These are phyloP conservation scores for Melinopterus prodromus DNA, from an alignment of 2,888 invertebrate species.

Conservation along the genomic window DNA sequence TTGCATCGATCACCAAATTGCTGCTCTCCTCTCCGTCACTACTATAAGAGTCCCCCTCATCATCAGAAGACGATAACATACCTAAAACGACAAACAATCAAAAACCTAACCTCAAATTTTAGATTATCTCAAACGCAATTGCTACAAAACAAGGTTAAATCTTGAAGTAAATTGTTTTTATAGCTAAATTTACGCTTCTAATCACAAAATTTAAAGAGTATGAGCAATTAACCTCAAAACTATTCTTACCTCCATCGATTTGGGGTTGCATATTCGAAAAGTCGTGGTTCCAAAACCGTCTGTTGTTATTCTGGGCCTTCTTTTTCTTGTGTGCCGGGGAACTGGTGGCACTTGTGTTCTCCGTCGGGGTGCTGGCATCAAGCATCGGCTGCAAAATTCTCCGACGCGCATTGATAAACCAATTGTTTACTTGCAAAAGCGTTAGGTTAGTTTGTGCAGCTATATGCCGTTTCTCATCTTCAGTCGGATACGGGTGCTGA, in stretches of 20 bases:
- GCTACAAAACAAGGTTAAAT: not conserved
- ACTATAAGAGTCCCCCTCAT: constrained; percentile 67
- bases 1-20: constrained; percentile 62
- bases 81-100: constrained; percentile 55
- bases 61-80: constrained; percentile 69
- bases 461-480: constrained; percentile 91
- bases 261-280: constrained; percentile 69
- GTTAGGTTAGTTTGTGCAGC: constrained; percentile 90
- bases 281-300: constrained; percentile 79
- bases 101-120: not conserved
- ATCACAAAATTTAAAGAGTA: not conserved
- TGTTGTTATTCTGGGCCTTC: constrained; percentile 69
- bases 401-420: constrained; percentile 94
- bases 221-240: not conserved
- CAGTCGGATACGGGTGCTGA: constrained; percentile 95
- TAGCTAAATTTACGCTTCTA: not conserved
- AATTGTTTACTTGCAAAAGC: constrained; percentile 88
- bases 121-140: not conserved
- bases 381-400: constrained; percentile 93
- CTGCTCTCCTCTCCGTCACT: constrained; percentile 65
- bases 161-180: not conserved
- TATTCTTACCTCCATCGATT: constrained; percentile 65
- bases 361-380: constrained; percentile 69
- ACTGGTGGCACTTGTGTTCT: constrained; percentile 47
- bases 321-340: constrained; percentile 62